A percentile compares a stretch with the other conserved stretches of the same genome.
Evolutionary conservation across 2,888 invertebrate species (phyloP).

Genomic region (Stenolophus ochropezus): DNA sequence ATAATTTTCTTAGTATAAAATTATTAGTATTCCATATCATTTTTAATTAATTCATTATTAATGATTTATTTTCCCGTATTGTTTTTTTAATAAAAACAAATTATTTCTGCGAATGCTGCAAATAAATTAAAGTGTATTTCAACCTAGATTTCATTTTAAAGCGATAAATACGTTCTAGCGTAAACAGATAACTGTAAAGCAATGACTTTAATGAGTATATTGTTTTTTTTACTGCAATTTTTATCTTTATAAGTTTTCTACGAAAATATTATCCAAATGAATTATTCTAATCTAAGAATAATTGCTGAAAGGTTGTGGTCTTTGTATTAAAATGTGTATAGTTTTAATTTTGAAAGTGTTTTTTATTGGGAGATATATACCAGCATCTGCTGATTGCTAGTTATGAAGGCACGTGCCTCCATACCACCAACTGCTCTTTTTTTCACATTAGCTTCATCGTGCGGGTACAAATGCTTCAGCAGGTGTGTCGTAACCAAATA

Average conservation of each 20-base stretch:
- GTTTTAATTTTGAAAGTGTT: too few species aligned
- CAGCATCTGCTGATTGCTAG: slow-evolving; percentile 16
- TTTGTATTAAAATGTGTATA: too few species aligned
- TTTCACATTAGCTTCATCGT: slow-evolving; percentile 7
- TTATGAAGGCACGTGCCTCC: slow-evolving; percentile 28
- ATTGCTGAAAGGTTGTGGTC: too few species aligned
- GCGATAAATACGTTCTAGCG: neutral
- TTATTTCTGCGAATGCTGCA: neutral
- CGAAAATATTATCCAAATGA: too few species aligned
- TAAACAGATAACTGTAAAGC: neutral
- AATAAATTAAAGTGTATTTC: neutral
- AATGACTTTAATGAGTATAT: neutral
- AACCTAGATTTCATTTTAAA: neutral
- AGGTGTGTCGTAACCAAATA: slow-evolving; percentile 1
- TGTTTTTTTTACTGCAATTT: neutral
- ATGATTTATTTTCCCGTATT: neutral
- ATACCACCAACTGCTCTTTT: neutral
- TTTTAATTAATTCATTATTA: neutral
- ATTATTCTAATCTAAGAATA: too few species aligned
- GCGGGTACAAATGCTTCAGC: slow-evolving; percentile 25
- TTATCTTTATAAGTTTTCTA: neutral
- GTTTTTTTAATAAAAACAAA: neutral
- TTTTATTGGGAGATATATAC: neutral
- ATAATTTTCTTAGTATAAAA: too few species aligned
- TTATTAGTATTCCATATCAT: too few species aligned